A percentile compares a stretch with the other conserved stretches of the same genome.
These are phyloP conservation scores for Muscicapa comitata DNA, from an alignment of 2,797 vertebrate genomes.

Conservation along the genomic window DNA sequence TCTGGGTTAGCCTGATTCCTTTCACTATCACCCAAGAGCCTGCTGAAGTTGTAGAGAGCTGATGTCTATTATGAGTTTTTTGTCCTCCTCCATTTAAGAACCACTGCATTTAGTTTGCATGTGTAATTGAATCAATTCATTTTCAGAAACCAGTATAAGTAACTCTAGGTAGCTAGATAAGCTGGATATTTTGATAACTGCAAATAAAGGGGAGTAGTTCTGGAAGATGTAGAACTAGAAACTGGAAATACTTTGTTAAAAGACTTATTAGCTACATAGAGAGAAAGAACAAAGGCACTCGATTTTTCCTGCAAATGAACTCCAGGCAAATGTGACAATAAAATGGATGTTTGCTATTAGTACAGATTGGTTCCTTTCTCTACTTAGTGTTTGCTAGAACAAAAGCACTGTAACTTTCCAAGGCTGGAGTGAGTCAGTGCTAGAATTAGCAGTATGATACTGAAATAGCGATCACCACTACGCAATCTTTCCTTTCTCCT, in stretches of 20 bases:
- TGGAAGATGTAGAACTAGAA: not conserved
- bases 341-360: slow-evolving; percentile 57
- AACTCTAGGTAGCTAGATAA: not conserved
- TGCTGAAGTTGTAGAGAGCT: not conserved
- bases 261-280: not conserved
- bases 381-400: slow-evolving; percentile 24
- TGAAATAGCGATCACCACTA: not conserved
- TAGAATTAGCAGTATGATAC: not conserved
- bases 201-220: not conserved
- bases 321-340: slow-evolving; percentile 40
- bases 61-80: fast-evolving
- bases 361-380: slow-evolving; percentile 30
- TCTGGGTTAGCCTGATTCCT: not conserved
- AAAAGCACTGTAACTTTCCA: slow-evolving; percentile 36
- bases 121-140: not conserved
- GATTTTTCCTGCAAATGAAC: slow-evolving; percentile 46
- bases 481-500: not conserved
- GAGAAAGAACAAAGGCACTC: slow-evolving; percentile 14
- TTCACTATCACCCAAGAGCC: not conserved
- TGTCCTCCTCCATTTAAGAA: not conserved
- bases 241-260: not conserved
- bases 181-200: not conserved
- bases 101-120: not conserved
- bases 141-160: not conserved
- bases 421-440: not conserved